Evolutionary conservation across 1,140 invertebrate species (phyloP), one percentile per base, ranked within the genome.

Genomic region (Lepidurus arcticus): DNA sequence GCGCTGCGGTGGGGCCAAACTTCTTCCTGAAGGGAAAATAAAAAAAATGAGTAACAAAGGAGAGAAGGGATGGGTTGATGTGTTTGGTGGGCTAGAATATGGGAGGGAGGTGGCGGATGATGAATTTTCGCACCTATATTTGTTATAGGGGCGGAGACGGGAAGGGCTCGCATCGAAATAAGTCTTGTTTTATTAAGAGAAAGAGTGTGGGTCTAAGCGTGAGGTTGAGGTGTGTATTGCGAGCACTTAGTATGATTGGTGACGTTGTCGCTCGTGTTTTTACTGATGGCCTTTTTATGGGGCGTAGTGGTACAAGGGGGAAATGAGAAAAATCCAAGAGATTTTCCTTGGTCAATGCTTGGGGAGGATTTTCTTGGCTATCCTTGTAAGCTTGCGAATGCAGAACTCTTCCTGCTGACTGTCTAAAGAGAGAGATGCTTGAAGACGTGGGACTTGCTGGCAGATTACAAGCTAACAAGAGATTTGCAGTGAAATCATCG

Each of bases 41-140:
- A 65, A 65, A 21, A 65, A 21, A 65, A 65, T 7, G 53, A 65
- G 53, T 65, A 65, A 65, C 53, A 65, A 65, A 65, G 53, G 53
- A 65, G 53, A 21, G 21, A 65, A 21, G 21, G 53, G 53, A 34
- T 3, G 16, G 21, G 53, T 21, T n/a, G 53, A n/a, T 65, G 21
- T 65, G 53, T 65, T 13, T n/a, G 53, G 6, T 65, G 16, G 21
- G n/a, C 6, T 21, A 16, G 53, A 21, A n/a, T 21, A 21, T 21
- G 53, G 21, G 8, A 65, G n/a, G 21, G 53, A 21, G 9, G n/a
- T 7, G 16, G 16, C 53, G n/a, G 53, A 21, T 34, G 53, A 65
- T 65, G 53, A 65, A 65, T 65, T 65, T 65, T 65, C 53, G 53
- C 53, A 65, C 53, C 53, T 65, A 65, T 65, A 65, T 65, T 65